Percentiles rank a stretch among this genome's conserved stretches.
Evolutionary conservation across 1,140 invertebrate genomes (phyloP).

Genomic region (Euura lappo): DNA sequence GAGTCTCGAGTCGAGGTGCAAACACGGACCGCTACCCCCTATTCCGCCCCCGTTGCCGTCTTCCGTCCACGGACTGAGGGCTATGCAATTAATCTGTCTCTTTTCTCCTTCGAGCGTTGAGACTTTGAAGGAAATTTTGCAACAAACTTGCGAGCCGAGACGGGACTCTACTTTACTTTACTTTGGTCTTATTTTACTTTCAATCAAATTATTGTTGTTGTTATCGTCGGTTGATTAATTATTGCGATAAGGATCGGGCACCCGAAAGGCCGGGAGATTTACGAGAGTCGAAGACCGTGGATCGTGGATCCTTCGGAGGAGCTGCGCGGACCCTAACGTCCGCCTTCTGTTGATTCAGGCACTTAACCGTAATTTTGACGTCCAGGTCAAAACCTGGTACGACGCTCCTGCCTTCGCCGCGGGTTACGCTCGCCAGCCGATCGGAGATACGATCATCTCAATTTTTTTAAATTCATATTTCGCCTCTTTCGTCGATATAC

Average conservation of each 20-base stretch:
- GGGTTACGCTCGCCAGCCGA: background rate
- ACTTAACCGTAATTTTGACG: slow-evolving; percentile 1
- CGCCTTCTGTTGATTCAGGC: background rate
- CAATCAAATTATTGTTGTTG: no score
- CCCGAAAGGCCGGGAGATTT: no score
- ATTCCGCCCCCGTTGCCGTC: background rate
- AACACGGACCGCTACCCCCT: background rate
- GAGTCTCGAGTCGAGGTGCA: no score
- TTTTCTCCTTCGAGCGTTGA: background rate
- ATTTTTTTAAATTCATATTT: no score
- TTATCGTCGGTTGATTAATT: no score
- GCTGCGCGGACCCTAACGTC: no score
- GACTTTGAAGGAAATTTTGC: background rate
- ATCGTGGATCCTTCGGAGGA: no score
- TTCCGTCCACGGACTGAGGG: background rate
- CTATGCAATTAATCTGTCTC: slow-evolving; percentile 1
- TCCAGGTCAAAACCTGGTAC: background rate
- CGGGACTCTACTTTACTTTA: no score
- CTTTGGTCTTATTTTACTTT: no score
- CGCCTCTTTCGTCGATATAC: no score
- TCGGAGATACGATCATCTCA: background rate
- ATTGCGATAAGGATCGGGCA: no score
- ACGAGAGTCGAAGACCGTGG: no score
- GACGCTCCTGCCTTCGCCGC: background rate
- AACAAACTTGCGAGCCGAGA: background rate